These are phyloP conservation scores for Gnathonemus echidnorhynchus DNA, from an alignment of 2,113 vertebrate genomes.

Conservation along the genomic window DNA sequence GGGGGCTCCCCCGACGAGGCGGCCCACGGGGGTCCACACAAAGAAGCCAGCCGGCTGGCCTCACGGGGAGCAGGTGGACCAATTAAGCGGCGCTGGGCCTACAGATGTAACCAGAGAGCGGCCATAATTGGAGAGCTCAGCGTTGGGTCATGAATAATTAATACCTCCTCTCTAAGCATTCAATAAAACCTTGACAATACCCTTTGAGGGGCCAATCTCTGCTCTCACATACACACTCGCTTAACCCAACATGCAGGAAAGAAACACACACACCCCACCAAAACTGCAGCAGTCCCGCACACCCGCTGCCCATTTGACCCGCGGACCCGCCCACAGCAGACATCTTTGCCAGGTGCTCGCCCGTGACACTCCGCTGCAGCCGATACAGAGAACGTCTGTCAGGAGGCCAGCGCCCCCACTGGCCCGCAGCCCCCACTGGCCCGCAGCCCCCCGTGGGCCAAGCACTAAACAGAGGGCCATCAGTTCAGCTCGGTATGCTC, in stretches of 20 bases:
- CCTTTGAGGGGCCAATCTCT: conserved; percentile 28
- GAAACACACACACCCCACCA: neutral
- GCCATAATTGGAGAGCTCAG: conserved; percentile 61
- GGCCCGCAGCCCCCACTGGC: conserved; percentile 22
- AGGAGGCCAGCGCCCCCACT: conserved; percentile 16
- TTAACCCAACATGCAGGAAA: conserved; percentile 31
- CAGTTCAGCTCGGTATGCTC: conserved; percentile 46
- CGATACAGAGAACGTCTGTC: conserved; percentile 49
- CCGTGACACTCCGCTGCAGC: conserved; percentile 46
- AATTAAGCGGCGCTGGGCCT: conserved; percentile 52
- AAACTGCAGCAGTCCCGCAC: neutral
- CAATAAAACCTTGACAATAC: conserved; percentile 36
- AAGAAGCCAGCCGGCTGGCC: neutral
- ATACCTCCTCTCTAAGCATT: conserved; percentile 47
- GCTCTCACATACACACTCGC: conserved; percentile 33
- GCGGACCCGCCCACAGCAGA: neutral
- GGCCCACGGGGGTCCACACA: neutral
- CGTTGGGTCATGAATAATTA: conserved; percentile 63
- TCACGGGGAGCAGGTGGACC: conserved; percentile 61
- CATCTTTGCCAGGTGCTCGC: conserved; percentile 53
- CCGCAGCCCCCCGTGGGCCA: conserved; percentile 31
- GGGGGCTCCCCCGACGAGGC: neutral
- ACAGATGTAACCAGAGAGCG: conserved; percentile 43
- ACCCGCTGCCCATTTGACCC: neutral
- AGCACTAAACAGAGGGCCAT: conserved; percentile 46